These are phyloP conservation scores for Bombus confusus DNA, from an alignment of 1,140 invertebrate species.

Conservation along the genomic window DNA sequence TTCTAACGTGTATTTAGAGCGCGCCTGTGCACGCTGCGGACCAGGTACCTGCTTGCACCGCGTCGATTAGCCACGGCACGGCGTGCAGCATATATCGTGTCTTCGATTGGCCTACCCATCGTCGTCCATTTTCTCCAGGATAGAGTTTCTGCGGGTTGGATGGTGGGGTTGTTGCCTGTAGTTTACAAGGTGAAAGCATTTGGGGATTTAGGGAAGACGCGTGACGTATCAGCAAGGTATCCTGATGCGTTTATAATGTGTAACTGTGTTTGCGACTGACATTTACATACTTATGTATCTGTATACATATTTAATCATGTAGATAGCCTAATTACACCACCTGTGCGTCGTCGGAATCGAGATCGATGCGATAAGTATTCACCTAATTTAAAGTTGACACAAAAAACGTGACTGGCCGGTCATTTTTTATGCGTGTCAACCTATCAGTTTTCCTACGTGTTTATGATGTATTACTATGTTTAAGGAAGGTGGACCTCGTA, in stretches of 20 bases:
- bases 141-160: not conserved
- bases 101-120: slow-evolving; percentile 46
- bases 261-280: not conserved
- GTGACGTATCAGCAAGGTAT: not conserved
- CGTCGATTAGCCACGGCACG: slow-evolving; percentile 54
- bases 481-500: no score
- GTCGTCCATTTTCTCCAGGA: not conserved
- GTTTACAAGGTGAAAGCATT: not conserved
- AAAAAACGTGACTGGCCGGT: not conserved
- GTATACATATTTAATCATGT: not conserved
- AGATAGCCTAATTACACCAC: not conserved
- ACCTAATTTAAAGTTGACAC: not conserved
- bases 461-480: not conserved
- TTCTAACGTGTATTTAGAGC: slow-evolving; percentile 69
- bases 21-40: slow-evolving; percentile 22
- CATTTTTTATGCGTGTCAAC: not conserved
- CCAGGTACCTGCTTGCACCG: slow-evolving; percentile 63
- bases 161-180: not conserved
- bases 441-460: not conserved
- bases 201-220: not conserved
- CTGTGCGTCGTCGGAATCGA: not conserved
- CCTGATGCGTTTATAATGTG: not conserved
- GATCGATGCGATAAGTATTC: not conserved
- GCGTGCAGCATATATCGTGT: slow-evolving; percentile 46
- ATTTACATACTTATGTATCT: not conserved